Percentiles rank a stretch among this genome's conserved stretches.
These are phyloP conservation scores for Crepidodera aurea DNA, from an alignment of 2,888 invertebrate genomes.

Conservation along the genomic window DNA sequence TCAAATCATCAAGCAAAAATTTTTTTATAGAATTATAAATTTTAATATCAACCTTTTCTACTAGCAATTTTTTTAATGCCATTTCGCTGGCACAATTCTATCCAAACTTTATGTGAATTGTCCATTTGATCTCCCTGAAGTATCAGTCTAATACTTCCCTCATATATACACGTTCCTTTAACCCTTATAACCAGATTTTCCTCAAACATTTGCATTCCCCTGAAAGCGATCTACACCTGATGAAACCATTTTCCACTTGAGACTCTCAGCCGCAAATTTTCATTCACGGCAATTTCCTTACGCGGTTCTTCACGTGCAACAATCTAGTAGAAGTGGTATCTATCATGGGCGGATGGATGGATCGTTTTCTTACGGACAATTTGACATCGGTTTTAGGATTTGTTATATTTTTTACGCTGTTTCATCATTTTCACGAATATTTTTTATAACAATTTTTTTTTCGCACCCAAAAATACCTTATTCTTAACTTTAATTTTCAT, in stretches of 20 bases:
- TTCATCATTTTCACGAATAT: no score
- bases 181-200: conserved; percentile 11
- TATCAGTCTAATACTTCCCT: not conserved
- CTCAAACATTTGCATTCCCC: conserved; percentile 22
- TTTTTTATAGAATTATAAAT: no score
- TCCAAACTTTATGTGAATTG: not conserved
- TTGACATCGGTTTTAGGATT: no score
- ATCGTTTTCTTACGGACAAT: no score
- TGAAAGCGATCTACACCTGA: conserved; percentile 21
- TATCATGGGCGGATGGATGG: no score
- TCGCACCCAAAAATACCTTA: no score
- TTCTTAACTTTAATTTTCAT: no score
- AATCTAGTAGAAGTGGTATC: not conserved
- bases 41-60: no score
- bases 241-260: conserved; percentile 24
- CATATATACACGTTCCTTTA: conserved; percentile 1
- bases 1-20: no score
- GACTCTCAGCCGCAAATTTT: conserved; percentile 16
- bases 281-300: conserved; percentile 8
- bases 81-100: not conserved
- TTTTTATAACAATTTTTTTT: no score
- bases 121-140: not conserved
- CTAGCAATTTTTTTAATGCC: no score
- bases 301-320: not conserved
- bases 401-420: no score